A percentile compares a stretch with the other conserved stretches of the same genome.
Evolutionary conservation across 2,888 invertebrate genomes (phyloP).

Genomic region (Protophormia terraenovae): DNA sequence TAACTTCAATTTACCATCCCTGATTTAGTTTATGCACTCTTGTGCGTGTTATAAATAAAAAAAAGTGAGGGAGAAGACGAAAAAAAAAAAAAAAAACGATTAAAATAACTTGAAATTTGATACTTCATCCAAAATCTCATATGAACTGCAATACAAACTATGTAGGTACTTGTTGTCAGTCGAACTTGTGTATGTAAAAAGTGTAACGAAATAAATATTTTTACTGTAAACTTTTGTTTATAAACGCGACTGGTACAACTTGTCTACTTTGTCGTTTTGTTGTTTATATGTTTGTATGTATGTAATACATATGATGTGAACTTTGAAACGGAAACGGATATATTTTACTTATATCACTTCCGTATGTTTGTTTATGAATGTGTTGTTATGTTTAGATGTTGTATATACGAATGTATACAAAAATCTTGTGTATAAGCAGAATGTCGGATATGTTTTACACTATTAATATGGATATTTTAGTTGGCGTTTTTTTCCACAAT

Average conservation of each 20-base stretch:
- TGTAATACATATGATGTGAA: slow-evolving; percentile 63
- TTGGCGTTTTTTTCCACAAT: neutral
- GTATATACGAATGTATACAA: neutral
- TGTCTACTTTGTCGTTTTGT: slow-evolving; percentile 40
- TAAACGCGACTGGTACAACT: slow-evolving; percentile 11
- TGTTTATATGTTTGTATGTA: slow-evolving; percentile 67
- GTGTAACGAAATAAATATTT: neutral
- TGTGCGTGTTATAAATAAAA: no score
- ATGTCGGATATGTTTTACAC: slow-evolving; percentile 32
- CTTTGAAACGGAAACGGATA: slow-evolving; percentile 75
- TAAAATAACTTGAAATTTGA: neutral
- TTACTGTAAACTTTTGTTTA: neutral
- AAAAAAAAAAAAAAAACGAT: neutral
- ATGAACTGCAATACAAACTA: neutral
- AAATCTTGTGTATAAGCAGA: neutral
- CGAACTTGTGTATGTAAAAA: neutral
- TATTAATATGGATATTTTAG: neutral
- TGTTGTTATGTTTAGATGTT: neutral
- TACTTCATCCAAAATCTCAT: neutral
- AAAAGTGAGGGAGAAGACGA: neutral
- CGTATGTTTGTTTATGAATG: slow-evolving; percentile 65
- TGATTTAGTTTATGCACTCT: neutral
- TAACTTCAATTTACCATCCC: no score
- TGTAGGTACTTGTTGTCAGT: neutral
- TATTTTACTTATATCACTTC: slow-evolving; percentile 78